Evolutionary conservation across 2,888 invertebrate species (phyloP).

Genomic region (Meganola albula): DNA sequence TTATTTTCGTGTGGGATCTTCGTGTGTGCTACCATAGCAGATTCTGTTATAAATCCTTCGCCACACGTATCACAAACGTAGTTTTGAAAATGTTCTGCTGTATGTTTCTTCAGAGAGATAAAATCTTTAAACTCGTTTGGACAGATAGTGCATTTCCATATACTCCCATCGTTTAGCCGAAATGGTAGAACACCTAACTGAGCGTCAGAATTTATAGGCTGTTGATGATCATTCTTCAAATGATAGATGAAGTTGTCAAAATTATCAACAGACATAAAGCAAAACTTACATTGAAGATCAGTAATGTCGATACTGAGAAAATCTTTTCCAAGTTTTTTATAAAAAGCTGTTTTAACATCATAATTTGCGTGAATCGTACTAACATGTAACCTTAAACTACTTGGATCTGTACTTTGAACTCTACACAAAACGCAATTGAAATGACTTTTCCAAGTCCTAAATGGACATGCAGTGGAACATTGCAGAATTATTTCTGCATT

Average conservation of each 20-base stretch:
- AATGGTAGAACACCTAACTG: constrained; percentile 65
- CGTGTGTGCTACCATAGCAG: constrained; percentile 64
- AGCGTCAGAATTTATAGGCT: constrained; percentile 55
- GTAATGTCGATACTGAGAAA: constrained; percentile 66
- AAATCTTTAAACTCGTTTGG: constrained; percentile 66
- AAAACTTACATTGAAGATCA: constrained; percentile 64
- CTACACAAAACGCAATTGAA: constrained; percentile 69
- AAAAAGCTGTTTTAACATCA: constrained; percentile 62
- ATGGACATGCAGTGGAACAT: constrained; percentile 64
- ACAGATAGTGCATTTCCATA: constrained; percentile 68
- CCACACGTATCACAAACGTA: constrained; percentile 71
- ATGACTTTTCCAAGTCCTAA: constrained; percentile 66
- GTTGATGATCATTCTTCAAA: constrained; percentile 60
- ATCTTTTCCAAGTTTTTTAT: constrained; percentile 66
- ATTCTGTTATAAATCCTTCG: constrained; percentile 68
- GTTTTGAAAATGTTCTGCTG: constrained; percentile 64
- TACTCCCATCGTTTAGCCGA: constrained; percentile 54
- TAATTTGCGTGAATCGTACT: constrained; percentile 55
- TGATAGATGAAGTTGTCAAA: constrained; percentile 57
- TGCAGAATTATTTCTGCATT: constrained; percentile 67
- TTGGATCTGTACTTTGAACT: constrained; percentile 60
- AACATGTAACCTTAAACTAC: constrained; percentile 52
- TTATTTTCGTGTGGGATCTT: constrained; percentile 68
- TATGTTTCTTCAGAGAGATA: constrained; percentile 61
- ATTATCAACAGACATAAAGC: constrained; percentile 50